Evolutionary conservation across 2,888 invertebrate species (phyloP), one percentile per base, ranked within the genome.

Genomic region (Notodonta ziczac): DNA sequence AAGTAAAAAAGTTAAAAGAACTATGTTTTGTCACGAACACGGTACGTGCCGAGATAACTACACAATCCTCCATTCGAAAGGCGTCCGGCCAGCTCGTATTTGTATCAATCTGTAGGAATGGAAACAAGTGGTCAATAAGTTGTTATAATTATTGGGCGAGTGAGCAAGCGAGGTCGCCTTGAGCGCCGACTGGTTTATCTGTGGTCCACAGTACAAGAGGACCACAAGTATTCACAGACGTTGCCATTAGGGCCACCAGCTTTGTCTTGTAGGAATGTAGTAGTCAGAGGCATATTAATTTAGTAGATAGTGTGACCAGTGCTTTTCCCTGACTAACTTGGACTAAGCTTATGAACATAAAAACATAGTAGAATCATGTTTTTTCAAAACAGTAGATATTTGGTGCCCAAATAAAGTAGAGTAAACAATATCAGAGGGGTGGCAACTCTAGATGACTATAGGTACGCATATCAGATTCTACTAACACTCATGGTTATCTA

Each of bases 171-270:
- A 93, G 93, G 92, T 86, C 93, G 87, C 77, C 89, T 82, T 89
- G 88, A 86, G 78, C 81, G 80, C 84, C 79, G 90, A 93, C 93
- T 91, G 91, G 93, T 93, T 91, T 92, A 87, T 86, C 86, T 86
- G 80, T 81, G 63, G 71, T 73, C 65, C 72, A 80, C 77, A 83
- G 80, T 70, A 70, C 81, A 83, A 88, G 85, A 77, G 73, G 83
- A 46, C 46, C 9, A n/a, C n/a, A n/a, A 46, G 10, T 12, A 44
- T 44, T 12, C 12, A 2, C 4, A 5, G 44, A 10, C 44, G 13
- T 44, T 12, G 44, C 12, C 13, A 4, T 12, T 40, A 40, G 1
- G 42, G n/a, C 1, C 4, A n/a, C 13, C 24, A 24, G 2, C 1
- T 24, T 24, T 24, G 1, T 24, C 24, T 24, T 24, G 24, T 24